These are phyloP conservation scores for Leucopsar rothschildi DNA, from an alignment of 2,113 vertebrate species.

Conservation along the genomic window DNA sequence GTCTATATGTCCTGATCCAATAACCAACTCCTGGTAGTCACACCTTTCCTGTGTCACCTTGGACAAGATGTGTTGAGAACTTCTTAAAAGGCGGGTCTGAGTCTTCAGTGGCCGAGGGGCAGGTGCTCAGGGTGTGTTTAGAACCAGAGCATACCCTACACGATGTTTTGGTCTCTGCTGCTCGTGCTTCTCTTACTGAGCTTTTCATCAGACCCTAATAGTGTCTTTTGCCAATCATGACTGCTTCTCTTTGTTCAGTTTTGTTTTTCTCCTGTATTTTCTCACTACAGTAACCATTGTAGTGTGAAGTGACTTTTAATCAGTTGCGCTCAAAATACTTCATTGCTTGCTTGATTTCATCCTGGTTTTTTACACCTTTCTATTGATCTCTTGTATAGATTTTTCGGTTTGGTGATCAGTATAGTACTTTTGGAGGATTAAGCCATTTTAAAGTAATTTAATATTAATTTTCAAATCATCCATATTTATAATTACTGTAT, in stretches of 20 bases:
- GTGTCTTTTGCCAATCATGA: background rate
- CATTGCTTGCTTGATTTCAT: background rate
- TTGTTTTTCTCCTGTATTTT: background rate
- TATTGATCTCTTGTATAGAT: background rate
- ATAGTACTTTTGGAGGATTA: background rate
- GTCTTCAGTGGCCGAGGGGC: background rate
- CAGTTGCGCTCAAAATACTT: background rate
- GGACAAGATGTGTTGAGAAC: background rate
- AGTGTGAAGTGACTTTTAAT: background rate
- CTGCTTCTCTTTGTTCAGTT: background rate
- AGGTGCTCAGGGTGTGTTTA: background rate
- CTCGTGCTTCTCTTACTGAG: background rate
- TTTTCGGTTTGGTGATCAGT: background rate
- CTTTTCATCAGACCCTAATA: background rate
- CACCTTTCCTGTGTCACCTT: background rate
- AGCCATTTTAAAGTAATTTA: background rate
- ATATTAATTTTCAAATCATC: background rate
- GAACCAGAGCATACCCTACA: background rate
- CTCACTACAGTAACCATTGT: background rate
- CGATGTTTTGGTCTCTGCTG: background rate
- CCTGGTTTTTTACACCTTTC: background rate
- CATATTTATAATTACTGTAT: background rate
- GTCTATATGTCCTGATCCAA: background rate
- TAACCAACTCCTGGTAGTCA: background rate
- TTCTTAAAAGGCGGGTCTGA: background rate